Conservation (phyloP, 1,140 invertebrate genomes). For the Magallana angulata region DNA sequence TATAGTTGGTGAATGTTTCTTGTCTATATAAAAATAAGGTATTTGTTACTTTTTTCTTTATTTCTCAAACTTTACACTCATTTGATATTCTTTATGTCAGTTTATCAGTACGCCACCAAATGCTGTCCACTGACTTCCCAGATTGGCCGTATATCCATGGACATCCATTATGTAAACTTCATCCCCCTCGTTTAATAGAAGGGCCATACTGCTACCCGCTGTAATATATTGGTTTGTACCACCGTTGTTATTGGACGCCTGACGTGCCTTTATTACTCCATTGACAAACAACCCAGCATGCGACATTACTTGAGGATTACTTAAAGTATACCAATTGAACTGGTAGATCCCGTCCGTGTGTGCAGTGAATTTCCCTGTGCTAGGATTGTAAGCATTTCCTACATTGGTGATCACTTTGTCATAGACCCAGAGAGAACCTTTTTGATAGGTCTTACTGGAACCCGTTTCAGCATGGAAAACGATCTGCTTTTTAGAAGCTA, state of each 20-base stretch:
- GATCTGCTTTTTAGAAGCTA: too few species aligned
- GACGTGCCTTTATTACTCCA: neutral
- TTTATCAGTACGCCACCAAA: neutral
- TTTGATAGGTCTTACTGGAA: too few species aligned
- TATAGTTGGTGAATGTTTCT: too few species aligned
- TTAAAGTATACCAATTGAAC: neutral
- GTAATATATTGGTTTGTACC: neutral
- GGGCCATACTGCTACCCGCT: neutral
- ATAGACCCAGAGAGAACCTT: neutral
- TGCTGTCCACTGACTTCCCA: neutral
- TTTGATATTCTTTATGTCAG: neutral
- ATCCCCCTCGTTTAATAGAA: neutral
- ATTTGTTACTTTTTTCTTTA: too few species aligned
- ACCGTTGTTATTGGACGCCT: neutral
- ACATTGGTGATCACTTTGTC: neutral
- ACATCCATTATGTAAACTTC: neutral
- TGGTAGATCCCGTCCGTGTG: neutral
- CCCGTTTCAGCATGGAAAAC: too few species aligned
- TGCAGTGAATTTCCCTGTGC: neutral
- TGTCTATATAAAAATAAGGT: too few species aligned
- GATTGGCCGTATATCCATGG: neutral
- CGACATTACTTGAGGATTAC: neutral
- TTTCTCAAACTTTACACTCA: too few species aligned
- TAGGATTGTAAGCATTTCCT: neutral
- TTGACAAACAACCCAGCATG: neutral